These are phyloP conservation scores for Cepaea nemoralis DNA, from an alignment of 1,140 invertebrate species.

Conservation along the genomic window DNA sequence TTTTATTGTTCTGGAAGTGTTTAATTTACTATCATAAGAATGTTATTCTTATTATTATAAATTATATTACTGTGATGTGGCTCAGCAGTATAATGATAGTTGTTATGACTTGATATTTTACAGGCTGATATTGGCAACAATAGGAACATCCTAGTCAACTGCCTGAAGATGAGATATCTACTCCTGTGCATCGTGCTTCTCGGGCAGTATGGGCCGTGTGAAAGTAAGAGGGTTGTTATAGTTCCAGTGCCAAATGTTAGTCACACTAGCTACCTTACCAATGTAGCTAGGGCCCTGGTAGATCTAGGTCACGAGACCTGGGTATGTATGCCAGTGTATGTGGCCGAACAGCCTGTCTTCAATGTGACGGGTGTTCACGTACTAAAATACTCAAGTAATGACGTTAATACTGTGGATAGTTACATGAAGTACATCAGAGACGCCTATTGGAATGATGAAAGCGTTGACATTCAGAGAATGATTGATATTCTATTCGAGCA, in stretches of 20 bases:
- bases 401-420: constrained; percentile 3
- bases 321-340: constrained; percentile 36
- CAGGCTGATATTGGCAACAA: no score
- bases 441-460: constrained; percentile 28
- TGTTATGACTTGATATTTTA: no score
- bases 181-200: neutral
- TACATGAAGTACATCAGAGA: constrained; percentile 15
- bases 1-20: no score
- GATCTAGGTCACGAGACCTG: constrained; percentile 37
- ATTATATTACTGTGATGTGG: no score
- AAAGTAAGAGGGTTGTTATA: constrained; percentile 29
- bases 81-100: no score
- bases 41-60: no score
- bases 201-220: no score
- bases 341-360: constrained; percentile 25
- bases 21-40: no score
- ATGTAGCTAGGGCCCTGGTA: constrained; percentile 28
- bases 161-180: neutral
- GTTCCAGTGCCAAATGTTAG: constrained; percentile 38
- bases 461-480: constrained; percentile 24
- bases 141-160: no score
- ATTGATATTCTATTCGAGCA: neutral
- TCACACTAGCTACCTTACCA: constrained; percentile 37
- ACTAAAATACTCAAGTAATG: neutral
- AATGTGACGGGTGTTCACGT: constrained; percentile 35